Percentiles rank a stretch among this genome's conserved stretches.
Evolutionary conservation across 2,888 invertebrate species (phyloP).

Genomic region (Galerucella calmariensis): DNA sequence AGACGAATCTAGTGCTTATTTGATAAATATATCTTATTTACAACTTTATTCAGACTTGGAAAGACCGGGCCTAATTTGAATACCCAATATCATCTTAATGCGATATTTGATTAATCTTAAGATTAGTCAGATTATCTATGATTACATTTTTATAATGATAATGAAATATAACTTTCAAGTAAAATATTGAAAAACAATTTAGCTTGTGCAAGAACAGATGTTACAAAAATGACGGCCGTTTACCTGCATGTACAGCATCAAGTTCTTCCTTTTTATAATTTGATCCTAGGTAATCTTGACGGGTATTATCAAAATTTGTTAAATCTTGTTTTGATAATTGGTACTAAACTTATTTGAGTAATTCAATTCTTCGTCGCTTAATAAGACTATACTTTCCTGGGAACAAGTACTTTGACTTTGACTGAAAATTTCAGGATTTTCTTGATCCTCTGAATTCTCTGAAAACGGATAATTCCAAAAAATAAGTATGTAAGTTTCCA

Average conservation of each 20-base stretch:
- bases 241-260: conserved; percentile 34
- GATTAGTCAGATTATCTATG: no score
- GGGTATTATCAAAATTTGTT: conserved; percentile 21
- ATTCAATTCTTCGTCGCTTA: conserved; percentile 73
- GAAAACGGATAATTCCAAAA: neutral
- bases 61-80: no score
- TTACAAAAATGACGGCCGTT: neutral
- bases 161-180: no score
- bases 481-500: no score
- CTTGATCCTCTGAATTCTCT: conserved; percentile 17
- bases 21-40: no score
- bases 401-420: conserved; percentile 43
- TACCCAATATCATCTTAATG: no score
- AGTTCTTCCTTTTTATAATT: conserved; percentile 27
- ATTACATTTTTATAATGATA: no score
- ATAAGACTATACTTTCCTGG: conserved; percentile 58
- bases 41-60: no score
- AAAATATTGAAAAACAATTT: no score
- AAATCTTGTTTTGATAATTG: conserved; percentile 37
- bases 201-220: neutral
- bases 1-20: no score
- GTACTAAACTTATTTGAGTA: conserved; percentile 68
- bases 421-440: conserved; percentile 30
- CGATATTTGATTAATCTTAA: no score
- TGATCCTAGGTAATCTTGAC: conserved; percentile 8